Evolutionary conservation across 2,113 vertebrate species (phyloP), one percentile per base, ranked within the genome.

Genomic region (Pluvialis apricaria): DNA sequence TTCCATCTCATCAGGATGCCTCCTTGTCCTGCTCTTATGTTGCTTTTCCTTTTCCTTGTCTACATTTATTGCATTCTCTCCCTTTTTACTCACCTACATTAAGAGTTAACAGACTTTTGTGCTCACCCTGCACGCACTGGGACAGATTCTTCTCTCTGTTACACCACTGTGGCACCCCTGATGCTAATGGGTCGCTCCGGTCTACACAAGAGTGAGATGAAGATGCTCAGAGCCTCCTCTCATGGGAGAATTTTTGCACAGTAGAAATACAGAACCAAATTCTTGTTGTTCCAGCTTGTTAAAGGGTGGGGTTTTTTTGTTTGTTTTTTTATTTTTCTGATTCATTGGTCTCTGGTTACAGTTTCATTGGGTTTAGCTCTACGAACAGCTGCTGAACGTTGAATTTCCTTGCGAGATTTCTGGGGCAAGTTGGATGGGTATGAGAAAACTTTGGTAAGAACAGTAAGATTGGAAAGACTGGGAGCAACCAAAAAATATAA

Each of bases 11-110:
- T 10, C 2, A 0, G 38, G 13, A 3, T 13, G 32, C 49, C 29
- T 60, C 21, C 51, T 7, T 7, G 0, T 54, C 38, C 42, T 73
- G 29, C 36, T 64, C 5, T 80, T 34, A 1, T 0, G 3, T 13
- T 54, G 25, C 21, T 93, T 87, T 73, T 82, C 26, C 32, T 81
- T 66, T 8, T 15, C 9, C 26, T 64, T 14, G 65, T 32, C 44
- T 21, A 5, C 2, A 0, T 82, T 78, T 19, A 9, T 38, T 61
- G 60, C 5, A 1, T n/a, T 42, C 14, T 60, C 32, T 40, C 14
- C 25, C 10, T 83, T 40, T 51, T 80, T 28, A 44, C 15, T 7
- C 42, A 32, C 13, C 2, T 14, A 0, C 25, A 15, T 17, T 10
- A 15, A 24, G 62, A 71, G 10, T 32, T 55, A 13, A 18, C 28